Base-by-base conservation (phyloP, 2,888 invertebrate species). In the Cynaeus angustus region DNA sequence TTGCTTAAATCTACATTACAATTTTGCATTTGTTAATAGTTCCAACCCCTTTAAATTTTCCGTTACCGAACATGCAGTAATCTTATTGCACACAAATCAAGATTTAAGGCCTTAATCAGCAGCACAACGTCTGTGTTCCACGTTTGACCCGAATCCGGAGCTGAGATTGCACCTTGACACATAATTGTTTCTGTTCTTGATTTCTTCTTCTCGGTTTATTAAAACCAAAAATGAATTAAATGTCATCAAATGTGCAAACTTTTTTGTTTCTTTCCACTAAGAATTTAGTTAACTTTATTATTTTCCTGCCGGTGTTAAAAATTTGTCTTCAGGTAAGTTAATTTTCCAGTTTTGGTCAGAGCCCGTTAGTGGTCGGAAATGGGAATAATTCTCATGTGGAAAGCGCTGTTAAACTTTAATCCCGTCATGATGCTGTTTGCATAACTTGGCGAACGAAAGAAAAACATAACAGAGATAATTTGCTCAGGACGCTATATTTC, bases 381-480 rank as follows among this genome's bases (percentile, higher is more conserved):
- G 48, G 66, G 13, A 33, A 46, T 62, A 62, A 68, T 55, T 37
- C 56, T 62, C 46, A 55, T 55, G 59, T 43, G 55, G 48, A 16
- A 41, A 56, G 43, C 56, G 30, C 50, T 62, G 6, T 41, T 28
- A 68, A 48, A 68, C n/a, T 56, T 64, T 64, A 64, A 56, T 68
- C 62, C 38, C 33, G 55, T 26, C 46, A 48, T 26, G 56, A 46
- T 55, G 64, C 50, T 26, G 52, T 68, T 68, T 62, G 64, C 64
- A 64, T 56, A 68, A 56, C 48, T 62, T 50, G 10, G 16, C 55
- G 68, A 68, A 62, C 45, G 38, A 53, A 65, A 65, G 65, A 55
- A 65, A 55, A 55, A 65, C 55, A 65, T 26, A 65, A 28, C 61
- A 50, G 43, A 66, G 56, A 66, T 66, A 66, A 56, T 66, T 56